phyloP scores from a whole-genome alignment of 2,113 vertebrate genomes.

The Lampris incognitus region DNA sequence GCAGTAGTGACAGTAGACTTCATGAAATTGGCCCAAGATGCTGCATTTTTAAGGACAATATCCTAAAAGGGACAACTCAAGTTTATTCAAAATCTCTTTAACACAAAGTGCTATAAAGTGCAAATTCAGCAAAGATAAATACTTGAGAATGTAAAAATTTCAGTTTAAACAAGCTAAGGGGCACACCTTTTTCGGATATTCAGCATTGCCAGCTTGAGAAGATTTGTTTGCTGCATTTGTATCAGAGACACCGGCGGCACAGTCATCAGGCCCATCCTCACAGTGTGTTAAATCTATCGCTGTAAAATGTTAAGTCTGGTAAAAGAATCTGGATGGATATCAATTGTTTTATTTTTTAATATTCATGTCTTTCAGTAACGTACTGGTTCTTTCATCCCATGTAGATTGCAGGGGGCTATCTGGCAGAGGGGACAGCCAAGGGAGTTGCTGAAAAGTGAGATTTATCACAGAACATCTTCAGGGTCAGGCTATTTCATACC shows the following conservation, averaged over 20 bases:
- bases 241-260: slow-evolving; percentile 7
- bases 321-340: neutral
- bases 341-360: neutral
- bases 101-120: neutral
- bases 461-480: neutral
- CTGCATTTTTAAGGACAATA: slow-evolving; percentile 83
- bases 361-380: slow-evolving; percentile 18
- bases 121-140: neutral
- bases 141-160: neutral
- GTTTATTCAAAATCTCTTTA: neutral
- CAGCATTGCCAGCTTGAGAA: slow-evolving; percentile 52
- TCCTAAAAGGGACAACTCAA: slow-evolving; percentile 75
- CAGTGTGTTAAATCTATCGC: slow-evolving; percentile 48
- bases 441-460: slow-evolving; percentile 35
- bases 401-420: slow-evolving; percentile 55
- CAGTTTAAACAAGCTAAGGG: neutral
- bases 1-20: slow-evolving; percentile 75
- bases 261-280: slow-evolving; percentile 33
- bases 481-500: neutral
- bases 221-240: slow-evolving; percentile 27
- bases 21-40: slow-evolving; percentile 89
- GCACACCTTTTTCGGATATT: slow-evolving; percentile 71
- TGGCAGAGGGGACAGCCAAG: slow-evolving; percentile 69
- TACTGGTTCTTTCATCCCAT: slow-evolving; percentile 49
- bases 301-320: slow-evolving; percentile 5